Percentiles rank a stretch among this genome's conserved stretches.
These are phyloP conservation scores for Tragelaphus imberbis DNA, from an alignment of 2,113 vertebrate genomes.

Conservation along the genomic window DNA sequence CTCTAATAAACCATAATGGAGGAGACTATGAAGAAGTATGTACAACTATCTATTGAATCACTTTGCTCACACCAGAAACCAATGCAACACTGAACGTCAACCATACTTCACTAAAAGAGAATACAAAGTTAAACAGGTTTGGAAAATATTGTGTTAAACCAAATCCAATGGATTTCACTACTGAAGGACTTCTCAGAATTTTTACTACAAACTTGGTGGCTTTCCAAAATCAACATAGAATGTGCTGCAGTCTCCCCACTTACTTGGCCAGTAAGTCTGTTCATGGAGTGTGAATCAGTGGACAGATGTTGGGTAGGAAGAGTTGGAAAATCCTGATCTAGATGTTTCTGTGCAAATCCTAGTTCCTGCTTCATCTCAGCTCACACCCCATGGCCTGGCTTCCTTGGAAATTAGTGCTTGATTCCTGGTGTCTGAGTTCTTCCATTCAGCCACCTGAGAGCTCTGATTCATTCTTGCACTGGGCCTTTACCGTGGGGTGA, in stretches of 20 bases:
- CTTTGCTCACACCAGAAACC: neutral
- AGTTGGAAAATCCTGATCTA: neutral
- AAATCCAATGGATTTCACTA: neutral
- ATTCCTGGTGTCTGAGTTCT: neutral
- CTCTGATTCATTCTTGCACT: neutral
- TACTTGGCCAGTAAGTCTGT: fast-evolving
- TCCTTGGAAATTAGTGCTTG: neutral
- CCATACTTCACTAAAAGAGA: neutral
- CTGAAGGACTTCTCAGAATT: neutral
- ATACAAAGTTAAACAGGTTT: neutral
- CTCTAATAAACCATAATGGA: neutral
- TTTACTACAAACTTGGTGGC: neutral
- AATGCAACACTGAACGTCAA: neutral
- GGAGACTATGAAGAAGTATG: neutral
- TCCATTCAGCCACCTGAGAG: neutral
- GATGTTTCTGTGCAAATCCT: neutral
- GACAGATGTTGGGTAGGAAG: neutral
- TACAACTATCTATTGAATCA: neutral
- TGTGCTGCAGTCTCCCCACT: fast-evolving
- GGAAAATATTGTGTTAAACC: neutral
- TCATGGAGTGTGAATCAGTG: neutral
- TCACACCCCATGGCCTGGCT: neutral
- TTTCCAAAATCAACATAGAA: neutral
- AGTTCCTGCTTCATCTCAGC: neutral
- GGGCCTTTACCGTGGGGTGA: neutral